A percentile compares a stretch with the other conserved stretches of the same genome.
These are phyloP conservation scores for Melitaea athalia DNA, from an alignment of 2,888 invertebrate species.

Conservation along the genomic window DNA sequence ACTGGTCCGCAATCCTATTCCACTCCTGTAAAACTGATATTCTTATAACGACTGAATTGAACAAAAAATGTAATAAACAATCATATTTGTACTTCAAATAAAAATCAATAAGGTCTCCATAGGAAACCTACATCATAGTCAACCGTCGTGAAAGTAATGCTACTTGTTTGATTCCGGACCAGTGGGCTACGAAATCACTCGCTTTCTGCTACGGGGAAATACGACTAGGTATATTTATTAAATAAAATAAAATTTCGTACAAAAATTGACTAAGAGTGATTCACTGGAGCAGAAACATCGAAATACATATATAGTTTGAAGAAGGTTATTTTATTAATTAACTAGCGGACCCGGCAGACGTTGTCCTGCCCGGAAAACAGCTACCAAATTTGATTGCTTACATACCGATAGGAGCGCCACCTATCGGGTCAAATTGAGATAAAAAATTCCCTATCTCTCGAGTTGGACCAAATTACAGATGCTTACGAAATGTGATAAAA, in stretches of 20 bases:
- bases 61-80: neutral
- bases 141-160: slow-evolving; percentile 35
- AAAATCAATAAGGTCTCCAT: neutral
- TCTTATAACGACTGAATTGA: too few relatives aligned
- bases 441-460: too few relatives aligned
- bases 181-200: slow-evolving; percentile 39
- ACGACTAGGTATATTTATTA: slow-evolving; percentile 13
- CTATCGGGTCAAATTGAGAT: too few relatives aligned
- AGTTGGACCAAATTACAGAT: too few relatives aligned
- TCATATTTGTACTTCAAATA: neutral
- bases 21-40: too few relatives aligned
- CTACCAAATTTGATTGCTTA: too few relatives aligned
- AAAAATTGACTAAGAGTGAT: slow-evolving; percentile 2
- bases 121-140: slow-evolving; percentile 30
- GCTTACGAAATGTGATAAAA: too few relatives aligned
- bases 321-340: too few relatives aligned
- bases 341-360: too few relatives aligned
- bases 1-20: too few relatives aligned
- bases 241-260: slow-evolving; percentile 20
- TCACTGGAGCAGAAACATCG: neutral
- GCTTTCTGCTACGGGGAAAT: slow-evolving; percentile 34
- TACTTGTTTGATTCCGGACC: slow-evolving; percentile 35
- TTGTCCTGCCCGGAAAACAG: too few relatives aligned
- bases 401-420: too few relatives aligned
- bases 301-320: neutral